Conservation (phyloP, 2,797 vertebrate genomes). For the Mus spretus region DNA sequence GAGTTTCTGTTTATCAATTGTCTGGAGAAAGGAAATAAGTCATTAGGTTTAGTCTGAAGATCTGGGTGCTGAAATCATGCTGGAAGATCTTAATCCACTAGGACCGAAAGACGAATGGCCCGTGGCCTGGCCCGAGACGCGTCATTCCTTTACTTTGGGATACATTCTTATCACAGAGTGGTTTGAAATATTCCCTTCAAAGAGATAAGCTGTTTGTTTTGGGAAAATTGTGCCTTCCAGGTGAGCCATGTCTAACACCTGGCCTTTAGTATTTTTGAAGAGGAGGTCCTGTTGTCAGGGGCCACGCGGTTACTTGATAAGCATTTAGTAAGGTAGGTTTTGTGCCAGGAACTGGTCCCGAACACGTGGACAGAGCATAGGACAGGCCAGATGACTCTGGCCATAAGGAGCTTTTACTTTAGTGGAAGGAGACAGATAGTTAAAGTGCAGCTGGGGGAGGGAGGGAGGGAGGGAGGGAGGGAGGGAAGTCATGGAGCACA, state of each 20-base stretch:
- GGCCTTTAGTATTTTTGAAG: slow-evolving; percentile 35
- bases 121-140: slow-evolving; percentile 31
- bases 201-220: slow-evolving; percentile 68
- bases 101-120: slow-evolving; percentile 65
- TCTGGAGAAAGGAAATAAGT: slow-evolving; percentile 81
- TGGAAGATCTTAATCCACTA: slow-evolving; percentile 83
- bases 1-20: slow-evolving; percentile 82
- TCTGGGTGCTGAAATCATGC: slow-evolving; percentile 79
- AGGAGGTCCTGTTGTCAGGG: not conserved
- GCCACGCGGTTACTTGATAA: not conserved
- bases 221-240: slow-evolving; percentile 23
- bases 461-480: too few species aligned
- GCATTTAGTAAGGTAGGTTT: not conserved
- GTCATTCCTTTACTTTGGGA: slow-evolving; percentile 67
- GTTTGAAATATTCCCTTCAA: slow-evolving; percentile 59
- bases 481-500: not conserved
- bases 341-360: not conserved
- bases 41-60: slow-evolving; percentile 75
- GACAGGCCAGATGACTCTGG: not conserved
- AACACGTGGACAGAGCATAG: not conserved
- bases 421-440: not conserved
- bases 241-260: slow-evolving; percentile 51
- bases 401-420: not conserved
- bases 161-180: not conserved
- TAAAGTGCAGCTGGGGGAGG: not conserved